Conservation (phyloP, 2,888 invertebrate genomes). For the Phorcus lineatus region DNA sequence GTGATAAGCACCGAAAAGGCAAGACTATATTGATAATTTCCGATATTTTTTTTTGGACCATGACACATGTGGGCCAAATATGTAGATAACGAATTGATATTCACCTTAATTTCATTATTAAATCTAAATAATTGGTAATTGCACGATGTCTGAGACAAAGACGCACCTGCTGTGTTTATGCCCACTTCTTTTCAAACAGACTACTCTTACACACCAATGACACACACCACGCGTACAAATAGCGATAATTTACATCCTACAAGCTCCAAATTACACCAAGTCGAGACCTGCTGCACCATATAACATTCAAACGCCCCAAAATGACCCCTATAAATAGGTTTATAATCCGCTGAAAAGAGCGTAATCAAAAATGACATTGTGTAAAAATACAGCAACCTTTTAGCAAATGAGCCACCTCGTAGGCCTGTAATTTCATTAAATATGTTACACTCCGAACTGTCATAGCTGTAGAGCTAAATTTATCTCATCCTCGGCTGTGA, state of each 20-base stretch:
- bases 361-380: conserved; percentile 1
- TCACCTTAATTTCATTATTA: too few relatives aligned
- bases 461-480: background rate
- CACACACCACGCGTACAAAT: background rate
- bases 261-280: background rate
- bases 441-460: conserved; percentile 1
- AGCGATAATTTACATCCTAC: background rate
- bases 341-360: background rate
- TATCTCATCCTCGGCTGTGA: conserved; percentile 3
- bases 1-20: too few relatives aligned
- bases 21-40: too few relatives aligned
- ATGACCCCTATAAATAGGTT: conserved; percentile 7
- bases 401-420: background rate
- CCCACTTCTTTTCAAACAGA: background rate
- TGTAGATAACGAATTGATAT: too few relatives aligned
- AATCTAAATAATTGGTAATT: too few relatives aligned
- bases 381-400: conserved; percentile 13
- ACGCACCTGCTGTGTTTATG: too few relatives aligned
- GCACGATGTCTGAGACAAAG: too few relatives aligned
- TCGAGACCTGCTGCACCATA: background rate
- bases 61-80: too few relatives aligned
- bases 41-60: too few relatives aligned
- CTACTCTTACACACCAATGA: background rate
- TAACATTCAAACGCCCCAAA: background rate
- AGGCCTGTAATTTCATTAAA: background rate